A percentile compares a stretch with the other conserved stretches of the same genome.
phyloP scores from a whole-genome alignment of 2,113 vertebrate genomes.

The Sinocyclocheilus anshuiensis region DNA sequence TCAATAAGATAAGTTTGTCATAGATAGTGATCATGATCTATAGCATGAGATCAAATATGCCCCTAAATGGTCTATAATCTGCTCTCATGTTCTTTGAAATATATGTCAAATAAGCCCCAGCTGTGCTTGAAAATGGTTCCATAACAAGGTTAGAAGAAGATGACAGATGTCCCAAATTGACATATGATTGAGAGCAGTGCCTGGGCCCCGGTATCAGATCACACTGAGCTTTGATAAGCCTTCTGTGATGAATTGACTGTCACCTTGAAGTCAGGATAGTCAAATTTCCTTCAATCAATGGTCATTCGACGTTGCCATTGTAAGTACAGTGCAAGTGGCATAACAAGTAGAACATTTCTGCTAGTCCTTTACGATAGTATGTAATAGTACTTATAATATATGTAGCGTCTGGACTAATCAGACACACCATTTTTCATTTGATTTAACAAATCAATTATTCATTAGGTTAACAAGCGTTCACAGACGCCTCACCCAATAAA shows the following conservation, averaged over 20 bases:
- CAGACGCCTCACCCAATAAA: too few species aligned
- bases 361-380: neutral
- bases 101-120: conserved; percentile 38
- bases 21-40: conserved; percentile 34
- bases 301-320: neutral
- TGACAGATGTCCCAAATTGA: conserved; percentile 43
- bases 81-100: conserved; percentile 32
- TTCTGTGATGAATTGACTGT: conserved; percentile 28
- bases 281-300: neutral
- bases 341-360: neutral
- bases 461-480: too few species aligned
- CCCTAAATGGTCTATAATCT: conserved; percentile 19
- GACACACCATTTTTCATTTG: too few species aligned
- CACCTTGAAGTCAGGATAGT: conserved; percentile 27
- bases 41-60: conserved; percentile 9
- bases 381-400: neutral
- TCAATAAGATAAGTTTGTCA: neutral
- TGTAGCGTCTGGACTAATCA: too few species aligned
- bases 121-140: conserved; percentile 12
- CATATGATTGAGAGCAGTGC: conserved; percentile 32
- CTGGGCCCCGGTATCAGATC: conserved; percentile 22
- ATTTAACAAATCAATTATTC: too few species aligned
- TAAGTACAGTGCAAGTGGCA: neutral
- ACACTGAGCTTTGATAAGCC: conserved; percentile 40
- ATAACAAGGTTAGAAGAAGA: conserved; percentile 49